Evolutionary conservation across 1,140 invertebrate genomes (phyloP).

Genomic region (Euura lappo): DNA sequence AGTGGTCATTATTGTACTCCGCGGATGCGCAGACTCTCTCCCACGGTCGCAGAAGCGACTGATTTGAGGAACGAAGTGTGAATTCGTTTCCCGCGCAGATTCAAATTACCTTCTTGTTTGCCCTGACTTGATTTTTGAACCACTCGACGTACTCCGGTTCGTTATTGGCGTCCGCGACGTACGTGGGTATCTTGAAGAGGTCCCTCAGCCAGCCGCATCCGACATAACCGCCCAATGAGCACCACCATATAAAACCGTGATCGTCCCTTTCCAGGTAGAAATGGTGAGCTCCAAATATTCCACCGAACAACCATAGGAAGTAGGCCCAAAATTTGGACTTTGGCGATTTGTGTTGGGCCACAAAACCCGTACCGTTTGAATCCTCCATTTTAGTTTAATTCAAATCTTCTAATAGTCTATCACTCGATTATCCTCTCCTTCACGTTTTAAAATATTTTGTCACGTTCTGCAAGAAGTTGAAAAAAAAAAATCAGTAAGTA

Average conservation of each 20-base stretch:
- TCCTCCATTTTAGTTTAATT: not conserved
- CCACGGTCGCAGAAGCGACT: no score
- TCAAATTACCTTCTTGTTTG: slow-evolving; percentile 67
- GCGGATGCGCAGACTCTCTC: no score
- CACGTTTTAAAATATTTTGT: no score
- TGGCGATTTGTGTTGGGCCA: not conserved
- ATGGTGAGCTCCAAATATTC: slow-evolving; percentile 88
- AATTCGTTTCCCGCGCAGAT: no score
- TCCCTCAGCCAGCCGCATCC: slow-evolving; percentile 88
- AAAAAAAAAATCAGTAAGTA: no score
- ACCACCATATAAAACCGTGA: slow-evolving; percentile 91
- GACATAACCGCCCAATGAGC: slow-evolving; percentile 84
- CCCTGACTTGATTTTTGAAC: slow-evolving; percentile 68
- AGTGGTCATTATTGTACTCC: no score
- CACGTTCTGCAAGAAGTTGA: no score
- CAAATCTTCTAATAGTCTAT: no score
- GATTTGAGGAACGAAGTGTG: no score
- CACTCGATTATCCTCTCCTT: no score
- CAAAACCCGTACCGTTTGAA: not conserved
- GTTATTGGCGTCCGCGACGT: slow-evolving; percentile 87
- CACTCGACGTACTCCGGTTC: slow-evolving; percentile 73
- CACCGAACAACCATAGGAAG: slow-evolving; percentile 85
- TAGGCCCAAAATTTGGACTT: slow-evolving; percentile 63
- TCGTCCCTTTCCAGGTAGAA: slow-evolving; percentile 86
- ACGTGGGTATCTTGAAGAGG: slow-evolving; percentile 82